A percentile compares a stretch with the other conserved stretches of the same genome.
phyloP scores from a whole-genome alignment of 2,797 vertebrate species.

The Pelobates cultripes region DNA sequence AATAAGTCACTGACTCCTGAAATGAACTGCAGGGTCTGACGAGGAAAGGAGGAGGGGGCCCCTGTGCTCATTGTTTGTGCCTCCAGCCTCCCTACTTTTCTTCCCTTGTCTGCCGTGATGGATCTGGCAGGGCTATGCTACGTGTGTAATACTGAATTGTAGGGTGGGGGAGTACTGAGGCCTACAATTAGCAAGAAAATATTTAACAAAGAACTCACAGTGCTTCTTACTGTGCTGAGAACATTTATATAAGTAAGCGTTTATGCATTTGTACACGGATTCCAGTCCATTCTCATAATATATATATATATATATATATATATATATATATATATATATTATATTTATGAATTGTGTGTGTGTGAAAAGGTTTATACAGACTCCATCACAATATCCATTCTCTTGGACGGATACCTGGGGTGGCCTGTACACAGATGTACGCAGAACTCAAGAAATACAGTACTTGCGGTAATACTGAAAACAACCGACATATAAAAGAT shows the following conservation, averaged over 20 bases:
- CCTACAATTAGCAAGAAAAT: slow-evolving; percentile 32
- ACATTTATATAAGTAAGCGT: not conserved
- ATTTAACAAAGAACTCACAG: slow-evolving; percentile 21
- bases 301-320: too few relatives aligned
- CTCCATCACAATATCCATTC: too few relatives aligned
- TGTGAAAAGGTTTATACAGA: too few relatives aligned
- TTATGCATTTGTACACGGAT: too few relatives aligned
- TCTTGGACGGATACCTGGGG: too few relatives aligned
- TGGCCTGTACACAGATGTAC: too few relatives aligned
- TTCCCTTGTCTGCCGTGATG: slow-evolving; percentile 50
- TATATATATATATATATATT: too few relatives aligned
- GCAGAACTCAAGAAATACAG: too few relatives aligned
- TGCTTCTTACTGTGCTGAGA: slow-evolving; percentile 8
- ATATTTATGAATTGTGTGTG: too few relatives aligned
- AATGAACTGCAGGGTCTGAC: slow-evolving; percentile 50
- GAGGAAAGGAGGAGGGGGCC: slow-evolving; percentile 30
- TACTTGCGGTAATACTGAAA: too few relatives aligned
- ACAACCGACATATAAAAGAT: too few relatives aligned
- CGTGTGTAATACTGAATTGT: slow-evolving; percentile 35
- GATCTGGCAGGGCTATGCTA: slow-evolving; percentile 49
- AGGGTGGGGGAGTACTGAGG: slow-evolving; percentile 27
- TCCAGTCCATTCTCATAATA: too few relatives aligned
- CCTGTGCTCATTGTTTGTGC: slow-evolving; percentile 50
- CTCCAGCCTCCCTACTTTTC: slow-evolving; percentile 55
- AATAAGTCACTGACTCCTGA: slow-evolving; percentile 57